Conservation (phyloP, 2,113 vertebrate species). For the Chaenogobius annularis region DNA sequence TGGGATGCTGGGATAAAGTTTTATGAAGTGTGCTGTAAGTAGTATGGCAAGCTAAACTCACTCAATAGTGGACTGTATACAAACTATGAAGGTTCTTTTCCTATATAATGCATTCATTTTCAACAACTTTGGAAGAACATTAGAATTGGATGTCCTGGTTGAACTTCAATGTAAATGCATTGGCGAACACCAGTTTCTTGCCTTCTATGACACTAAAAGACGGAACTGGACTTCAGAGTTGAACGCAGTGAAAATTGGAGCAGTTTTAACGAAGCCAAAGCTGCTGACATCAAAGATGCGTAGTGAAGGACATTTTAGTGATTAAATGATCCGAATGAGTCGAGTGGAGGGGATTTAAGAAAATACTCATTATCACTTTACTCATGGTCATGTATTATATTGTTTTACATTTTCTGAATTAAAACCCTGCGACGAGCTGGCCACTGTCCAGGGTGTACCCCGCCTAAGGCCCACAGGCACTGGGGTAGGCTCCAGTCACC, state of each 20-base stretch:
- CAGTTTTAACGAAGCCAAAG: background rate
- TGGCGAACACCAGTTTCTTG: no score
- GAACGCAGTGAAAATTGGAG: background rate
- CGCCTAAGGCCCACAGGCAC: no score
- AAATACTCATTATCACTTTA: no score
- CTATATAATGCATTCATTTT: background rate
- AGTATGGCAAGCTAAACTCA: conserved; percentile 5
- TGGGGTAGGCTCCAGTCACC: no score
- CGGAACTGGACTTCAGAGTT: background rate
- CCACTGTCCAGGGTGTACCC: no score
- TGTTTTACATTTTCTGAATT: no score
- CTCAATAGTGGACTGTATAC: background rate
- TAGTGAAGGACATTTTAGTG: background rate
- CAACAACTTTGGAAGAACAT: background rate
- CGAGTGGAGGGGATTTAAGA: no score
- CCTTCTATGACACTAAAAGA: background rate
- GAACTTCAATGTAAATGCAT: background rate
- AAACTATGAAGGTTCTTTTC: background rate
- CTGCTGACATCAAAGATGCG: background rate
- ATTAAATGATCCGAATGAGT: no score
- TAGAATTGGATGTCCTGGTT: background rate
- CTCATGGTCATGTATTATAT: no score
- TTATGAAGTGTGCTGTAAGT: conserved; percentile 8
- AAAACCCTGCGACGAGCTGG: no score
- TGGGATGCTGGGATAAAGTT: conserved; percentile 28